Percentiles rank a stretch among this genome's conserved stretches.
Evolutionary conservation across 2,797 vertebrate genomes (phyloP).

Genomic region (Pristis pectinata): DNA sequence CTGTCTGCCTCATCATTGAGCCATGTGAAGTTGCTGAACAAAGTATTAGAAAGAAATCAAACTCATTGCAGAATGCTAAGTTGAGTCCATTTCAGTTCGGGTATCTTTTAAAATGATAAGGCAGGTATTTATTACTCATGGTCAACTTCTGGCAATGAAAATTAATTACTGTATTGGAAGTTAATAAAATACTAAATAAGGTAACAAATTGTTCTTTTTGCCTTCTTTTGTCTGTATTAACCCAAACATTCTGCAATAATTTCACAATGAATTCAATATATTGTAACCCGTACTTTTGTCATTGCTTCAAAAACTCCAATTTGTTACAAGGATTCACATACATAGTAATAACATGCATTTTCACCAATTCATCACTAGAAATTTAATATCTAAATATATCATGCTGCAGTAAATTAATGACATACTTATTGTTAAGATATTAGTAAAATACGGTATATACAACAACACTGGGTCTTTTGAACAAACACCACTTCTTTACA

Average conservation of each 20-base stretch:
- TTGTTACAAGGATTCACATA: no score
- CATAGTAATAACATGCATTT: neutral
- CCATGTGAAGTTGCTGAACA: neutral
- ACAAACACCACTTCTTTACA: neutral
- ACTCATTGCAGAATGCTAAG: neutral
- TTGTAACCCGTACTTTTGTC: no score
- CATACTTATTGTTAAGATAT: neutral
- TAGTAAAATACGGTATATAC: neutral
- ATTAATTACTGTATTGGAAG: neutral
- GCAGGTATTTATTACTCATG: neutral
- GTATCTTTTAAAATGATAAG: neutral
- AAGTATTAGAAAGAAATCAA: neutral
- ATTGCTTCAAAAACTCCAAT: no score
- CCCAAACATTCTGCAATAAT: no score
- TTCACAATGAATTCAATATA: no score
- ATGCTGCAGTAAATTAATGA: neutral
- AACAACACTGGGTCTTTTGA: neutral
- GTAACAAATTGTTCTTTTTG: no score
- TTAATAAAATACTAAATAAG: no score
- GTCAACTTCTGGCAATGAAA: neutral
- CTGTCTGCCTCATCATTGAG: neutral
- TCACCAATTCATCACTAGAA: neutral
- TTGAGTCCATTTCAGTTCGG: neutral
- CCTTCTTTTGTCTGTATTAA: no score
- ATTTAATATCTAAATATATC: neutral